Evolutionary conservation across 2,888 invertebrate genomes (phyloP), one percentile per base, ranked within the genome.

Genomic region (Ormyrus thymus): DNA sequence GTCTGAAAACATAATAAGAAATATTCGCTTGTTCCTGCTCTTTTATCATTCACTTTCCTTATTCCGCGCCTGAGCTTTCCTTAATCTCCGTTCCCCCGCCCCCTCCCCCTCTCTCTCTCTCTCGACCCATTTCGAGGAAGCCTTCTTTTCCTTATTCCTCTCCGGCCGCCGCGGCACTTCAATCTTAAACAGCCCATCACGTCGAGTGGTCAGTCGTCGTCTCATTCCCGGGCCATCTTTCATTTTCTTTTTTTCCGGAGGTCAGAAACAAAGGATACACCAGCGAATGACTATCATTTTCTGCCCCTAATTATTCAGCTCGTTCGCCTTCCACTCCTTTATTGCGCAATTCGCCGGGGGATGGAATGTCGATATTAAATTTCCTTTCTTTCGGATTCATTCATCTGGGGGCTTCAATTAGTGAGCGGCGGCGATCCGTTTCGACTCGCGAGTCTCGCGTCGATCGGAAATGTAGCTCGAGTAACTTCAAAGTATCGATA

Each of bases 151-250:
- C 53, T 51, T 29, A 29, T 29, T 29, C 4, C 46, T 29, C 8
- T n/a, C 15, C 46, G 1, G 29, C 10, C 9, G n/a, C 29, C 62
- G 75, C 75, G 69, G 75, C 81, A 75, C 79, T 78, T 81, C 78
- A 81, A 78, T 71, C 65, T 71, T 71, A 65, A 71, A 59, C 77
- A 77, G 70, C 45, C 48, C 71, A 65, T 65, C 77, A 29, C 46
- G 71, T 77, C 71, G 71, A 77, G 71, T 77, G 71, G 76, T 76
- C 69, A 69, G 68, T 69, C 56, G 56, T 64, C 46, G 15, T 50
- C 50, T 64, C 65, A 55, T 55, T 62, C 62, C 50, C 69, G 62
- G 55, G 48, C 55, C 68, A 76, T 76, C 71, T 71, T 77, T 65
- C 59, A 64, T 77, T 66, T 71, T 29, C 4, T 29, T 29, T 29